Evolutionary conservation across 2,888 invertebrate species (phyloP).

Genomic region (Thecocarcelia acutangulata): DNA sequence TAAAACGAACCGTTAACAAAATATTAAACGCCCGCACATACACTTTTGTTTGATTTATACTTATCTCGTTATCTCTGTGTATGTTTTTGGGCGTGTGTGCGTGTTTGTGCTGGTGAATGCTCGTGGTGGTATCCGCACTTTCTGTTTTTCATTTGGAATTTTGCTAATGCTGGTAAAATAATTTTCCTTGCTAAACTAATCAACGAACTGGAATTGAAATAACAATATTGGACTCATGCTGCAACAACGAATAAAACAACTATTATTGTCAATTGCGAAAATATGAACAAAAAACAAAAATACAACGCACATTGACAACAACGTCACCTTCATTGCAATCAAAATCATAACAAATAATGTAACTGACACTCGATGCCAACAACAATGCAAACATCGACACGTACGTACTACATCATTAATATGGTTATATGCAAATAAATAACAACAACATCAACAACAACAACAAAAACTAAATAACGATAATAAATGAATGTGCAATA

Average conservation of each 20-base stretch:
- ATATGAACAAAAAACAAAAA: too few species aligned
- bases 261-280: conserved; percentile 34
- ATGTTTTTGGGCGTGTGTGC: background rate
- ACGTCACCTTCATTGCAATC: conserved; percentile 26
- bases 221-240: conserved; percentile 55
- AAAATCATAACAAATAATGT: conserved; percentile 46
- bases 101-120: background rate
- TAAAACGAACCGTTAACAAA: conserved; percentile 27
- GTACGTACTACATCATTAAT: conserved; percentile 41
- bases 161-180: conserved; percentile 13
- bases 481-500: conserved; percentile 26
- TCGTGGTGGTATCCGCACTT: background rate
- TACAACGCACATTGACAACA: conserved; percentile 41
- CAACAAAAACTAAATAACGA: conserved; percentile 35
- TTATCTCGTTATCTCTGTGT: conserved; percentile 24
- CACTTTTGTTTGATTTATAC: conserved; percentile 1
- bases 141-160: background rate
- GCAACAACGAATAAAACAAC: conserved; percentile 43
- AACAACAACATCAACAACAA: too few species aligned
- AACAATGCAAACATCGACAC: conserved; percentile 2
- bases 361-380: conserved; percentile 39
- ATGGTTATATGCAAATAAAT: conserved; percentile 29
- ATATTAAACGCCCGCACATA: conserved; percentile 12
- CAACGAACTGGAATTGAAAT: conserved; percentile 63
- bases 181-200: conserved; percentile 38